These are phyloP conservation scores for Drosophila repleta DNA, from an alignment of 1,140 invertebrate species.

Conservation along the genomic window DNA sequence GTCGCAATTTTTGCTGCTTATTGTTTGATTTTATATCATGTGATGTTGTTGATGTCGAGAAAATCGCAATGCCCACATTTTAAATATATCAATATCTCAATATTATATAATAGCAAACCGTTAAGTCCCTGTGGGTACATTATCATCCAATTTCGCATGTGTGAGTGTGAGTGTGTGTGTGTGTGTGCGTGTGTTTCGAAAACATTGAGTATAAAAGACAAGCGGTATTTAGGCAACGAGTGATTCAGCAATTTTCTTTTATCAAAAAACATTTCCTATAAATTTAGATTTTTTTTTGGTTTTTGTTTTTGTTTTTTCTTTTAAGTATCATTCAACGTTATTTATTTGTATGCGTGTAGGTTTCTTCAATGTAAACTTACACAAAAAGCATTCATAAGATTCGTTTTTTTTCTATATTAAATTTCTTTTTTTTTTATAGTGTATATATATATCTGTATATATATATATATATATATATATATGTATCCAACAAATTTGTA, in stretches of 20 bases:
- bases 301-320: constrained; percentile 32
- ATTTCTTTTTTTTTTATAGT: constrained; percentile 10
- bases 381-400: constrained; percentile 84
- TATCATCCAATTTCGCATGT: constrained; percentile 34
- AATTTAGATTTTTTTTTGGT: constrained; percentile 43
- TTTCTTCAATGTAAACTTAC: constrained; percentile 70
- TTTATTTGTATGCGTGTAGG: constrained; percentile 58
- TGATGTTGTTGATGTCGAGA: constrained; percentile 44
- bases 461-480: constrained; percentile 29
- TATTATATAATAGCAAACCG: neutral
- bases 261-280: constrained; percentile 80
- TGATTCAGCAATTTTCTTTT: constrained; percentile 83
- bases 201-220: constrained; percentile 83
- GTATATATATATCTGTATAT: neutral
- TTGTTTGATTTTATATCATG: constrained; percentile 72
- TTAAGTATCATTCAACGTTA: constrained; percentile 68
- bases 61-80: constrained; percentile 39
- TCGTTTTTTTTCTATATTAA: constrained; percentile 67
- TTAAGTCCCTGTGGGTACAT: constrained; percentile 23
- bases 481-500: constrained; percentile 42
- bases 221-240: constrained; percentile 84
- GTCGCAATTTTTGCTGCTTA: constrained; percentile 77
- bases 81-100: constrained; percentile 16
- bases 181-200: constrained; percentile 68
- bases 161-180: constrained; percentile 26